Evolutionary conservation across 2,113 vertebrate genomes (phyloP).

Genomic region (Sminthopsis crassicaudata): DNA sequence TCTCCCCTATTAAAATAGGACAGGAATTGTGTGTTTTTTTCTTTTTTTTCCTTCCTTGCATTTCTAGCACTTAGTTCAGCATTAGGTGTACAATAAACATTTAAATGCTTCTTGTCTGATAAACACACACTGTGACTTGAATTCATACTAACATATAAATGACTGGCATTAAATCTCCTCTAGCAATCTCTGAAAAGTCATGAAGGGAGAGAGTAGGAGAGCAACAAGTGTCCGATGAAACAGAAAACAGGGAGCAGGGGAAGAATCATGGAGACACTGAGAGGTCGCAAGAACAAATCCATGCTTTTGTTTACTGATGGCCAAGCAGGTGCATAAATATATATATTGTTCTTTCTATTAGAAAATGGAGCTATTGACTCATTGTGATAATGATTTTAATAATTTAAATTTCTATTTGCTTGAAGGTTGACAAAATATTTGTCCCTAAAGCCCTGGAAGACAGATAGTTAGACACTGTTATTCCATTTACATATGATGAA

Average conservation of each 20-base stretch:
- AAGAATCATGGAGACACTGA: neutral
- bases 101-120: neutral
- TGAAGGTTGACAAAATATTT: neutral
- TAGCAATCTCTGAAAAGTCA: neutral
- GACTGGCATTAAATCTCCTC: neutral
- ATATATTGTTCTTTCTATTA: neutral
- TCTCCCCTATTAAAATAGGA: neutral
- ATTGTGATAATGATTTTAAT: neutral
- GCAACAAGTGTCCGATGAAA: neutral
- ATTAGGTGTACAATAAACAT: neutral
- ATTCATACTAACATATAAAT: neutral
- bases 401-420: neutral
- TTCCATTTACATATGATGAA: neutral
- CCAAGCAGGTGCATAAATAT: neutral
- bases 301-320: neutral
- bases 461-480: neutral
- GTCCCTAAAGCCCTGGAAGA: neutral
- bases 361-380: neutral
- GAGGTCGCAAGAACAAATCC: neutral
- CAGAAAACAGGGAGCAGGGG: neutral
- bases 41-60: neutral
- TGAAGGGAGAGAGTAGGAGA: neutral
- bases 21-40: neutral
- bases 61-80: neutral
- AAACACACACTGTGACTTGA: neutral